Conservation (phyloP, 2,888 invertebrate species). For the Caenorhabditis panamensis region DNA sequence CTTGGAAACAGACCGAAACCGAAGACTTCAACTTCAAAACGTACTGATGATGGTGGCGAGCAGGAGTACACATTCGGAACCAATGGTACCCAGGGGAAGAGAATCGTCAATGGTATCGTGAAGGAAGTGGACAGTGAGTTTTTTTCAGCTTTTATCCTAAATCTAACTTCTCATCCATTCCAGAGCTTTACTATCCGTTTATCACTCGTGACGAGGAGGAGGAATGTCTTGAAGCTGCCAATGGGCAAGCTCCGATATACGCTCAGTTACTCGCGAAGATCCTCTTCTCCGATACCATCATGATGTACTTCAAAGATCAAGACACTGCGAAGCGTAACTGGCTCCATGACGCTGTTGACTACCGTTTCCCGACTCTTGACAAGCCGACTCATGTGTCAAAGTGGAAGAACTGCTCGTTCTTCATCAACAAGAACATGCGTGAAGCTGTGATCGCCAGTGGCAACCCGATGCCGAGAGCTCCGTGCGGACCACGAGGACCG, state of each 20-base stretch:
- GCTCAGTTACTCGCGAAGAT: conserved; percentile 68
- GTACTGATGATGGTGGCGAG: conserved; percentile 24
- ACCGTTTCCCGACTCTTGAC: conserved; percentile 71
- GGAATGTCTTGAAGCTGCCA: conserved; percentile 54
- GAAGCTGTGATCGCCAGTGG: conserved; percentile 56
- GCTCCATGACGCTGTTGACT: conserved; percentile 74
- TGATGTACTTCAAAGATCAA: conserved; percentile 74
- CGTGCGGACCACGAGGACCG: conserved; percentile 47
- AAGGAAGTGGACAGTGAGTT: conserved; percentile 46
- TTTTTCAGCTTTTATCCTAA: not conserved
- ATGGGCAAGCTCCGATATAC: conserved; percentile 66
- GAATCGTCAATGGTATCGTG: conserved; percentile 60
- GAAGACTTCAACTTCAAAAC: not conserved
- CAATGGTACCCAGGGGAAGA: conserved; percentile 47
- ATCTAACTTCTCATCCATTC: not conserved
- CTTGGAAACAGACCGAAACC: not conserved
- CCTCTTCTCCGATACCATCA: conserved; percentile 67
- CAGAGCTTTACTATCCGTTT: conserved; percentile 66
- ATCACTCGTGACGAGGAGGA: conserved; percentile 64
- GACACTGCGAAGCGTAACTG: conserved; percentile 70
- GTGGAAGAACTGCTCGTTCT: conserved; percentile 74
- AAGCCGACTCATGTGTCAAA: conserved; percentile 66
- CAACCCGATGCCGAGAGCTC: conserved; percentile 49
- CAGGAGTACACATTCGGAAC: conserved; percentile 56
- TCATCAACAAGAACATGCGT: conserved; percentile 72